These are phyloP conservation scores for Spilosoma lubricipeda DNA, from an alignment of 2,888 invertebrate species.

Conservation along the genomic window DNA sequence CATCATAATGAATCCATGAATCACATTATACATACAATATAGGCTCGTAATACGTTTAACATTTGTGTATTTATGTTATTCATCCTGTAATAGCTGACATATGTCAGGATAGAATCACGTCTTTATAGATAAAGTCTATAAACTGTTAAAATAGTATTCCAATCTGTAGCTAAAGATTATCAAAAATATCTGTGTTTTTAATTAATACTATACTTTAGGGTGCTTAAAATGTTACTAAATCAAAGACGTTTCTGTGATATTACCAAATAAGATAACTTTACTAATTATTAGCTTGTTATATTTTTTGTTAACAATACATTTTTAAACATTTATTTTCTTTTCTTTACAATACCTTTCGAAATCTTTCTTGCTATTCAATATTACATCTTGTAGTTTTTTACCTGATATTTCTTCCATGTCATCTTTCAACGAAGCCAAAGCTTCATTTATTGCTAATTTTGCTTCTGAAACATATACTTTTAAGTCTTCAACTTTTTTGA, in stretches of 20 bases:
- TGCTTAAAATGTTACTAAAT: constrained; percentile 24
- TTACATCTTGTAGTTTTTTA: constrained; percentile 80
- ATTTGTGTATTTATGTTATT: background rate
- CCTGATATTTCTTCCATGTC: constrained; percentile 85
- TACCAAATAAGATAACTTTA: constrained; percentile 46
- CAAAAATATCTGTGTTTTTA: background rate
- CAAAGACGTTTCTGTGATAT: constrained; percentile 66
- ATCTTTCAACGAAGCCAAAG: constrained; percentile 78
- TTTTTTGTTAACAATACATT: constrained; percentile 35
- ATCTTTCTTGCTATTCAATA: constrained; percentile 79
- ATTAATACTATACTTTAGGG: background rate
- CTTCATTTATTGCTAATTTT: constrained; percentile 74
- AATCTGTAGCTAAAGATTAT: background rate
- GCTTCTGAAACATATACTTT: constrained; percentile 78
- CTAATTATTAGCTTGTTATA: constrained; percentile 5
- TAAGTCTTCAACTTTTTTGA: constrained; percentile 69
- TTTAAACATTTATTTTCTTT: constrained; percentile 66
- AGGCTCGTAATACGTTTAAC: too few relatives aligned
- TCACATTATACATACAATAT: background rate
- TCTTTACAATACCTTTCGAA: constrained; percentile 81
- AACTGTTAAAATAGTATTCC: background rate
- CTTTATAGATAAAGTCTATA: background rate
- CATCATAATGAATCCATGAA: background rate
- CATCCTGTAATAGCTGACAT: background rate
- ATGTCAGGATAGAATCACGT: background rate